Conservation (phyloP, 2,113 vertebrate species). For the Lamprotornis superbus region DNA sequence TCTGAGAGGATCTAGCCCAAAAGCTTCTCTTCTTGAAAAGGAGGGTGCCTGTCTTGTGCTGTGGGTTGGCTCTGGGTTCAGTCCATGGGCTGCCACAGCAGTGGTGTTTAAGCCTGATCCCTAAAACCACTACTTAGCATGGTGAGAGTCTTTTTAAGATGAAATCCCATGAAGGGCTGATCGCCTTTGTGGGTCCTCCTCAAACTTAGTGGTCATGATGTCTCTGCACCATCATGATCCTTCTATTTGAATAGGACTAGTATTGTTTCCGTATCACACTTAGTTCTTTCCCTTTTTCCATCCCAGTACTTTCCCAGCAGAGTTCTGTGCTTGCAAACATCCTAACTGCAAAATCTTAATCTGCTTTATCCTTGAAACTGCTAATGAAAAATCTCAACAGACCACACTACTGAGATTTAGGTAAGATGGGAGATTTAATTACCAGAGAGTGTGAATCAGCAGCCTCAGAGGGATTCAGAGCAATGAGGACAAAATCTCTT, state of each 20-base stretch:
- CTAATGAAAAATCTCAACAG: background rate
- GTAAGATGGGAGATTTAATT: background rate
- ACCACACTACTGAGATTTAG: background rate
- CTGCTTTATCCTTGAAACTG: background rate
- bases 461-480: background rate
- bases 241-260: background rate
- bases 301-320: background rate
- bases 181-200: background rate
- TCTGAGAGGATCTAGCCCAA: background rate
- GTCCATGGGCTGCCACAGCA: background rate
- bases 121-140: background rate
- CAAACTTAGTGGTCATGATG: background rate
- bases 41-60: background rate
- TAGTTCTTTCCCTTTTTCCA: background rate
- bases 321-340: background rate
- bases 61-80: background rate
- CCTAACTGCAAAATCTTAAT: background rate
- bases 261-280: rapidly evolving
- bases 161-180: background rate
- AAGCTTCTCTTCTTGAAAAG: background rate
- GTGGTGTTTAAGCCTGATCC: background rate
- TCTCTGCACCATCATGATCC: background rate
- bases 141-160: background rate
- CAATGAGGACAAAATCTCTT: background rate
- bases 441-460: background rate